These are phyloP conservation scores for Solenodon paradoxus DNA, from an alignment of 2,113 vertebrate species.

Conservation along the genomic window DNA sequence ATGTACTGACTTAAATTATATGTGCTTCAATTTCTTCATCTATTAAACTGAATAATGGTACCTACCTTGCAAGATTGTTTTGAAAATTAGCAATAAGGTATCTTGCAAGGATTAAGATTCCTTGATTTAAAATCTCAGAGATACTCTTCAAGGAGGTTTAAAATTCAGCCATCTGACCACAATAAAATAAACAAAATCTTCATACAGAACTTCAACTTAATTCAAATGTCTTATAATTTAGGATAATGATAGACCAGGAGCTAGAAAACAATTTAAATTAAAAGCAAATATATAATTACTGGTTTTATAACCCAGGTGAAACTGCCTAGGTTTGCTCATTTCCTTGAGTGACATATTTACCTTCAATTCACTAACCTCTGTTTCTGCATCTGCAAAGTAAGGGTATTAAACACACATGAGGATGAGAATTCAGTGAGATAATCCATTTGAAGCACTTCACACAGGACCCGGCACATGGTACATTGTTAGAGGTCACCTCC, in stretches of 20 bases:
- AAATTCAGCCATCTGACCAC: not conserved
- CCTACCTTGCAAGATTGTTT: not conserved
- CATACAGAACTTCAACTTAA: not conserved
- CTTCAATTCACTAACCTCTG: not conserved
- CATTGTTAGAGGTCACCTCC: not conserved
- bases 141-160: constrained; percentile 9
- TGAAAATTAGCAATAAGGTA: not conserved
- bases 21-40: not conserved
- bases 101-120: not conserved
- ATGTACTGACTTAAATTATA: not conserved
- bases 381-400: not conserved
- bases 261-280: not conserved
- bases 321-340: not conserved
- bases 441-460: not conserved
- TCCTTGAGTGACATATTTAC: not conserved
- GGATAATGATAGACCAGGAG: not conserved
- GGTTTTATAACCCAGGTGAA: not conserved
- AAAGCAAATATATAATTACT: not conserved
- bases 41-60: not conserved
- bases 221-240: constrained; percentile 26
- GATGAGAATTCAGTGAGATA: not conserved
- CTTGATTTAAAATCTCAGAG: constrained; percentile 6
- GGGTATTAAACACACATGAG: not conserved
- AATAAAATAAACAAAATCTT: constrained; percentile 12
- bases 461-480: not conserved